Percentiles rank a stretch among this genome's conserved stretches.
Conservation (phyloP, 2,113 vertebrate genomes). For the Epinephelus moara region DNA sequence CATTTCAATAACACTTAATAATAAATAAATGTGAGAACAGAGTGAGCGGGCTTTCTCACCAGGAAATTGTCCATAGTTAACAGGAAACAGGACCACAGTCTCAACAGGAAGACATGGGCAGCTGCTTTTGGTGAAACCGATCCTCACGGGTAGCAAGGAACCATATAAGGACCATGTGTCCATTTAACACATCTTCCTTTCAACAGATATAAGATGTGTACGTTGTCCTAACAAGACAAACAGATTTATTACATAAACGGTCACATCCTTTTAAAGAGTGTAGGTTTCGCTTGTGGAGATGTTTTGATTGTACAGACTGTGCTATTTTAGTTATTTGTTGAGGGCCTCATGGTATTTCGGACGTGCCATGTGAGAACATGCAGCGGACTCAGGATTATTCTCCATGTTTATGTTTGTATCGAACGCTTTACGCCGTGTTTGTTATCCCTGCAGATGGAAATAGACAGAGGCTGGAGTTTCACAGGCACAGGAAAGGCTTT, state of each 20-base stretch:
- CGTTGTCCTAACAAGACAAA: conserved; percentile 25
- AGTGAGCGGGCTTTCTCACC: background rate
- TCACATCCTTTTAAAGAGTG: conserved; percentile 28
- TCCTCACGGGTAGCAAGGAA: background rate
- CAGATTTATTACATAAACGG: conserved; percentile 28
- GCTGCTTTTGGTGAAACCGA: conserved; percentile 46
- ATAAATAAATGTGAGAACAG: background rate
- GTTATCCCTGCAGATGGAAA: conserved; percentile 75
- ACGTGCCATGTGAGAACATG: conserved; percentile 75
- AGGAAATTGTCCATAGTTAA: conserved; percentile 60
- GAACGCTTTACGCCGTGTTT: conserved; percentile 69
- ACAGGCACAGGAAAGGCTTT: conserved; percentile 69
- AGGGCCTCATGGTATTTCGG: conserved; percentile 67
- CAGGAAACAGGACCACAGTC: conserved; percentile 62
- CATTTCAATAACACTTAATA: background rate
- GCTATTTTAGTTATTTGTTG: conserved; percentile 76
- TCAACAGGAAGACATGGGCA: conserved; percentile 65
- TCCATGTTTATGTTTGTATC: conserved; percentile 74
- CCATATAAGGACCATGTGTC: conserved; percentile 6
- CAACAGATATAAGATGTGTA: background rate
- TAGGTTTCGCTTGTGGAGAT: conserved; percentile 39
- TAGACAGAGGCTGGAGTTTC: conserved; percentile 71
- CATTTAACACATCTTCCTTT: conserved; percentile 2
- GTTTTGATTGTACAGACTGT: conserved; percentile 64
- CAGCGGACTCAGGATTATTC: conserved; percentile 60